Conservation (phyloP, 2,113 vertebrate species). For the Heterocephalus glaber region DNA sequence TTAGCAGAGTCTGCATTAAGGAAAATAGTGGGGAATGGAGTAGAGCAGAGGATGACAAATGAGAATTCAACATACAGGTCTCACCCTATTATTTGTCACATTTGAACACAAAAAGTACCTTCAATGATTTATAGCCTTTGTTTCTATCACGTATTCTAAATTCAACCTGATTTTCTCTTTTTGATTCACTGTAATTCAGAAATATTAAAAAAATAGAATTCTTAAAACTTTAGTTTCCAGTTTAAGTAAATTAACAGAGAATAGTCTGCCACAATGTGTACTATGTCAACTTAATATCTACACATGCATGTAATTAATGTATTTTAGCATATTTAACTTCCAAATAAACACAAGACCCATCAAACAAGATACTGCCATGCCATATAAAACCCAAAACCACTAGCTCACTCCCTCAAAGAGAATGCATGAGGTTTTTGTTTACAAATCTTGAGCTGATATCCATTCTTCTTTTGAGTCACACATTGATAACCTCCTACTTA, state of each 20-base stretch:
- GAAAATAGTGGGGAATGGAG: not conserved
- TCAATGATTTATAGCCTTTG: not conserved
- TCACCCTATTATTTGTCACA: not conserved
- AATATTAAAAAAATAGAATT: not conserved
- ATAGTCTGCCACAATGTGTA: not conserved
- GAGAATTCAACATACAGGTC: not conserved
- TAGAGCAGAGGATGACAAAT: not conserved
- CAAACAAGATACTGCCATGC: not conserved
- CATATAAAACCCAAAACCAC: not conserved
- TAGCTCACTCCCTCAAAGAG: not conserved
- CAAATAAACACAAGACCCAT: not conserved
- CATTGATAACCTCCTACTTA: not conserved
- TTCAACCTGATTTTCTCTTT: not conserved
- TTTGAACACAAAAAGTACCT: not conserved
- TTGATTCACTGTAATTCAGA: not conserved
- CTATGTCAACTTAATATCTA: not conserved
- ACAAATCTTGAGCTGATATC: not conserved
- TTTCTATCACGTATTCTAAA: not conserved
- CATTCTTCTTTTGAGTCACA: not conserved
- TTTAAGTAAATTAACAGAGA: not conserved
- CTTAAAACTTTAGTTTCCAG: not conserved
- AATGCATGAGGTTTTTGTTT: not conserved
- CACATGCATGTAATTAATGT: not conserved
- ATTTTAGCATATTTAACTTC: not conserved
- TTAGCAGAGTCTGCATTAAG: not conserved